Percentiles rank a stretch among this genome's conserved stretches.
phyloP scores from a whole-genome alignment of 2,113 vertebrate species.

The Brachypteracias leptosomus region DNA sequence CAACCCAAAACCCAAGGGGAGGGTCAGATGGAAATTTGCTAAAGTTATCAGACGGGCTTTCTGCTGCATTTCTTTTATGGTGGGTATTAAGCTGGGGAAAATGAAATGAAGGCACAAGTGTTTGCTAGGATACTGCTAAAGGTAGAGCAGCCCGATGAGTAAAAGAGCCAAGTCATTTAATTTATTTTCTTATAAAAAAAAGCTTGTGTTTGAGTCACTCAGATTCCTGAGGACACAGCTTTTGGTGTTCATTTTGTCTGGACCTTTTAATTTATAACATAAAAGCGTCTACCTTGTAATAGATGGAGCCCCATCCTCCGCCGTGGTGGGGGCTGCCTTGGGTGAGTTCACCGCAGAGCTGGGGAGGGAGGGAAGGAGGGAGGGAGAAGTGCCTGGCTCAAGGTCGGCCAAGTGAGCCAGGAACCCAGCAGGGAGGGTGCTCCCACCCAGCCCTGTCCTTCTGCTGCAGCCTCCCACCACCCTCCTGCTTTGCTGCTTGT shows the following conservation, averaged over 20 bases:
- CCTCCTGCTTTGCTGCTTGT: background rate
- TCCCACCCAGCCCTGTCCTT: background rate
- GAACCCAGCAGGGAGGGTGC: background rate
- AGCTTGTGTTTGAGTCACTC: background rate
- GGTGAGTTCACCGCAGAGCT: fast-evolving
- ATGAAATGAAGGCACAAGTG: background rate
- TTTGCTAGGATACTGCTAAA: background rate
- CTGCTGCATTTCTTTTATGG: constrained; percentile 7
- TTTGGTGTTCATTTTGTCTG: background rate
- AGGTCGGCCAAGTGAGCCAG: fast-evolving
- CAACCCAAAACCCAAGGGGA: constrained; percentile 32
- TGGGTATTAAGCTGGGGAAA: background rate
- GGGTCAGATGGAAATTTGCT: constrained; percentile 7
- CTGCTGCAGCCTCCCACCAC: background rate
- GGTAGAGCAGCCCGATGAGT: background rate
- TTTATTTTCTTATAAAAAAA: constrained; percentile 2
- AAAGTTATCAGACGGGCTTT: background rate
- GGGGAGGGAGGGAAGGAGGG: background rate
- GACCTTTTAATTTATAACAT: background rate
- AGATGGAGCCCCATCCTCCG: background rate
- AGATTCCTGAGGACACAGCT: background rate
- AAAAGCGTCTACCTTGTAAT: background rate
- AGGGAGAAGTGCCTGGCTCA: background rate
- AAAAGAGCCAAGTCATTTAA: background rate
- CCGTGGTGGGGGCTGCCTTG: background rate